A percentile compares a stretch with the other conserved stretches of the same genome.
phyloP scores from a whole-genome alignment of 2,797 vertebrate genomes.

The Echiichthys vipera region DNA sequence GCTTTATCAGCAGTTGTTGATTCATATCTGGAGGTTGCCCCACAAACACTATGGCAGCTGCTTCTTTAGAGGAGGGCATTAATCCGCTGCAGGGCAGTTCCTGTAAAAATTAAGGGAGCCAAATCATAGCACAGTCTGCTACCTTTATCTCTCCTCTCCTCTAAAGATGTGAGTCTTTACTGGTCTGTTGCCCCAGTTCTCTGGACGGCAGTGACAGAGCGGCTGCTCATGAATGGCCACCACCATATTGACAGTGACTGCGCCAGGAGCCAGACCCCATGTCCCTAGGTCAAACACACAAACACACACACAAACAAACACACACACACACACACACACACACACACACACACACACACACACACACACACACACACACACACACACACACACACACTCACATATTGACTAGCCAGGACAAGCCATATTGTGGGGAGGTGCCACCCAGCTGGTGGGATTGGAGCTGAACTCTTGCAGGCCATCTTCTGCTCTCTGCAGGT shows the following conservation, averaged over 20 bases:
- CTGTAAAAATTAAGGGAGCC: conserved; percentile 65
- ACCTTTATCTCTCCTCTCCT: conserved; percentile 19
- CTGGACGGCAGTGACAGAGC: conserved; percentile 38
- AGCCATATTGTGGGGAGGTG: conserved; percentile 75
- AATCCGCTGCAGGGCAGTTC: conserved; percentile 64
- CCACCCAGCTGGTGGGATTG: conserved; percentile 70
- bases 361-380: conserved; percentile 41
- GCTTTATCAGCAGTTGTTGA: conserved; percentile 52
- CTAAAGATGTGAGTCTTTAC: conserved; percentile 2
- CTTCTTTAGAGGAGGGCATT: conserved; percentile 59
- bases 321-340: conserved; percentile 4
- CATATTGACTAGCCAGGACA: conserved; percentile 19
- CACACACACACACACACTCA: conserved; percentile 3
- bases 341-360: conserved; percentile 41
- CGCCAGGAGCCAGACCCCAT: conserved; percentile 56
- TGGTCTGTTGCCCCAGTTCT: conserved; percentile 33
- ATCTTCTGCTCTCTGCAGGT: conserved; percentile 50
- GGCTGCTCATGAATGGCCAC: conserved; percentile 62
- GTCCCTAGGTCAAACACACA: conserved; percentile 58
- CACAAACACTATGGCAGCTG: conserved; percentile 59
- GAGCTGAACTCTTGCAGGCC: conserved; percentile 43
- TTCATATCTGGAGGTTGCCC: conserved; percentile 33
- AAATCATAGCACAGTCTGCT: conserved; percentile 61
- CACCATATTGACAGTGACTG: conserved; percentile 62
- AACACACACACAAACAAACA: conserved; percentile 23